A percentile compares a stretch with the other conserved stretches of the same genome.
Conservation (phyloP, 2,888 invertebrate species). For the Tyria jacobaeae region DNA sequence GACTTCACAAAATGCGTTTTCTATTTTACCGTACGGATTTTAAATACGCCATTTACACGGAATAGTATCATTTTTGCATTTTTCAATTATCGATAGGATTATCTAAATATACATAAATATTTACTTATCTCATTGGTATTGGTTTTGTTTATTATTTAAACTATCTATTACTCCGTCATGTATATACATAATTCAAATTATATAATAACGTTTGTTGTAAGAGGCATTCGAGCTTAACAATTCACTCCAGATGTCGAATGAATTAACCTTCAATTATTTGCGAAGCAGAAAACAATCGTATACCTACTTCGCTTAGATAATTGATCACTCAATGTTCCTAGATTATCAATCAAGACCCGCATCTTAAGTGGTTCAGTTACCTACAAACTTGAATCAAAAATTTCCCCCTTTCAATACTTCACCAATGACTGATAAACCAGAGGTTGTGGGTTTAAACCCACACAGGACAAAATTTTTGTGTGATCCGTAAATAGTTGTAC, state of each 20-base stretch:
- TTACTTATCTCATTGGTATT: too few species aligned
- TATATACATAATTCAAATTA: slow-evolving; percentile 8
- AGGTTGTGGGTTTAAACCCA: too few species aligned
- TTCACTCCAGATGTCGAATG: slow-evolving; percentile 41
- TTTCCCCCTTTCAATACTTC: slow-evolving; percentile 20
- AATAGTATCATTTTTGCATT: neutral
- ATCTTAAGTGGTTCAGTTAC: slow-evolving; percentile 4
- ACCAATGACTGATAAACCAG: too few species aligned
- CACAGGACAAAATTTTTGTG: too few species aligned
- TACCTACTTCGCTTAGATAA: slow-evolving; percentile 30
- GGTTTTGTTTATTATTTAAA: too few species aligned
- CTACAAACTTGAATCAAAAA: slow-evolving; percentile 21
- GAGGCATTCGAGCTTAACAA: slow-evolving; percentile 25
- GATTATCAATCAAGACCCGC: slow-evolving; percentile 35
- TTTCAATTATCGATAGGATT: neutral
- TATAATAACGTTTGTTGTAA: slow-evolving; percentile 12
- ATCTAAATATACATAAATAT: neutral
- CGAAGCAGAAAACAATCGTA: slow-evolving; percentile 39
- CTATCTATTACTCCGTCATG: neutral
- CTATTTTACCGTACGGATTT: slow-evolving; percentile 17
- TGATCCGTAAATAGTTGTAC: too few species aligned
- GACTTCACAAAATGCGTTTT: slow-evolving; percentile 14
- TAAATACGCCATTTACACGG: slow-evolving; percentile 25
- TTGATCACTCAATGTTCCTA: slow-evolving; percentile 37
- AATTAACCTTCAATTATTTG: slow-evolving; percentile 44